Evolutionary conservation across 2,888 invertebrate species (phyloP).

Genomic region (Syritta pipiens): DNA sequence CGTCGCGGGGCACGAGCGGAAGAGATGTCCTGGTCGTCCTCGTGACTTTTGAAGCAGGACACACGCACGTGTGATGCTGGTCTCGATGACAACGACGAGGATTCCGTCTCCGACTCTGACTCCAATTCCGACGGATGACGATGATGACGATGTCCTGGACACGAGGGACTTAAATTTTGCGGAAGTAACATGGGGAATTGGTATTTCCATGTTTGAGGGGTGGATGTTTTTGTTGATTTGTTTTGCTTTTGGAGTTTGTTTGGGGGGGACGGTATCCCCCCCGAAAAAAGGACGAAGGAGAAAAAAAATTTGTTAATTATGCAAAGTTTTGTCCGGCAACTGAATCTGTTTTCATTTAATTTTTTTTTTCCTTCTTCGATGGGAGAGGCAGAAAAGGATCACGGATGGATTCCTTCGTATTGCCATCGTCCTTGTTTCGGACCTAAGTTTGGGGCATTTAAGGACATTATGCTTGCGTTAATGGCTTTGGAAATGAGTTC

Average conservation of each 20-base stretch:
- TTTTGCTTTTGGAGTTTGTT: not conserved
- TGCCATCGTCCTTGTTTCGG: not conserved
- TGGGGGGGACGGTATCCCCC: constrained; percentile 20
- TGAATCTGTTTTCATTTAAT: constrained; percentile 56
- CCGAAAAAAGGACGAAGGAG: constrained; percentile 5
- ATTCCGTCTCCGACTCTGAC: no score
- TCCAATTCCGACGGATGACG: no score
- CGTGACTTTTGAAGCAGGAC: constrained; percentile 20
- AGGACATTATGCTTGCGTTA: constrained; percentile 59
- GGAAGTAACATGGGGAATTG: constrained; percentile 77
- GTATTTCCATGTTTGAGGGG: constrained; percentile 65
- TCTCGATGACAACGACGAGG: not conserved
- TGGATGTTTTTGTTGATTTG: constrained; percentile 32
- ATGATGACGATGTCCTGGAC: constrained; percentile 25
- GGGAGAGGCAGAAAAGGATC: constrained; percentile 8
- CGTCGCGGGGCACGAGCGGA: constrained; percentile 44
- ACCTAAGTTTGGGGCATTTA: constrained; percentile 32
- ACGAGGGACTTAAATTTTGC: constrained; percentile 77
- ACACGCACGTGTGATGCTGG: no score
- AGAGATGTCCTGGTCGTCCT: no score
- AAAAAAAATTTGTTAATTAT: constrained; percentile 54
- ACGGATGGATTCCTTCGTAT: constrained; percentile 1
- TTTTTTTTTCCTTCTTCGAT: constrained; percentile 26
- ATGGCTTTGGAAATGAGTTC: constrained; percentile 57
- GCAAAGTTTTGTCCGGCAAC: constrained; percentile 49